These are phyloP conservation scores for Dicranocentrus wangi DNA, from an alignment of 2,888 invertebrate species.

Conservation along the genomic window DNA sequence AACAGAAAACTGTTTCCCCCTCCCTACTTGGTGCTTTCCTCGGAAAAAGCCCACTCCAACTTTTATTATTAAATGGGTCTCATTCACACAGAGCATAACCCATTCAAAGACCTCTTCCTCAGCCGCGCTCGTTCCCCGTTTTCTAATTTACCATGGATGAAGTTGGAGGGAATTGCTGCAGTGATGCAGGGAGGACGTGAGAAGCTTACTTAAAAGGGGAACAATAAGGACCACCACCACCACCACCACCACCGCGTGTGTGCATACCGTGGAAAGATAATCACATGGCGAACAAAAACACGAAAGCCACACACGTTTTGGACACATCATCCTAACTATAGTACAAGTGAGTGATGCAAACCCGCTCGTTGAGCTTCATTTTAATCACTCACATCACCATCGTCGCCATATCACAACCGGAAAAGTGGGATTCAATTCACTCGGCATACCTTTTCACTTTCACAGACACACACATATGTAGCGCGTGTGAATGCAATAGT, in stretches of 20 bases:
- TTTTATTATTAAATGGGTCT: slow-evolving; percentile 14
- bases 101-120: neutral
- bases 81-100: slow-evolving; percentile 2
- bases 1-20: neutral
- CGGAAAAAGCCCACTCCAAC: too few species aligned
- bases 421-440: slow-evolving; percentile 5
- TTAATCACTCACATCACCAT: slow-evolving; percentile 37
- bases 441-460: too few species aligned
- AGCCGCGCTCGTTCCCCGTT: neutral
- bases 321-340: neutral
- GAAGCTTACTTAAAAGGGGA: slow-evolving; percentile 42
- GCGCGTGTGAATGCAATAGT: too few species aligned
- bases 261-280: slow-evolving; percentile 8
- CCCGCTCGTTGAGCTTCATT: neutral
- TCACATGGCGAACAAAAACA: slow-evolving; percentile 18
- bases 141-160: slow-evolving; percentile 4
- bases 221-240: neutral
- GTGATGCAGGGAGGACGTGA: slow-evolving; percentile 63
- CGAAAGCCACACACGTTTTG: slow-evolving; percentile 1
- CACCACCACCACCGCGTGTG: neutral
- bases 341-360: neutral
- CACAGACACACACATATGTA: slow-evolving; percentile 22
- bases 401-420: too few species aligned
- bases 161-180: slow-evolving; percentile 16
- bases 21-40: too few species aligned